Evolutionary conservation across 2,113 vertebrate species (phyloP), one percentile per base, ranked within the genome.

Genomic region (Oryzias curvinotus): DNA sequence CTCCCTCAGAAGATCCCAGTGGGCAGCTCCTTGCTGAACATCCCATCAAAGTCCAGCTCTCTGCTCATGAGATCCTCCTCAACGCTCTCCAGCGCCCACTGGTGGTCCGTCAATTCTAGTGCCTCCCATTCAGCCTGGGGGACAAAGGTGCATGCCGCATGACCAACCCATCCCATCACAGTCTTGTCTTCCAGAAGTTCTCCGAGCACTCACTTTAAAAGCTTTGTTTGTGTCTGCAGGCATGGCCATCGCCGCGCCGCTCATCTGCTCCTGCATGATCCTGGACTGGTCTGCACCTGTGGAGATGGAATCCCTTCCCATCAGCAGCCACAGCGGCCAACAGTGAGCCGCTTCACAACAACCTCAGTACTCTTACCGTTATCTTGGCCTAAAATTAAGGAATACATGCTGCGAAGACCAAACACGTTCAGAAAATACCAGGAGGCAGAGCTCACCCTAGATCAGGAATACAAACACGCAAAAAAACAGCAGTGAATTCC

Each of bases 371-470:
- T 55, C 43, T 85, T 94, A 99, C 97, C 97, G 72, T 99, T 99
- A 80, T 99, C 97, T 87, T 99, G 97, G 78, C 97, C 97, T 61
- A 99, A 90, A 76, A 99, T 98, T 70, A 99, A 91, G 1, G 96
- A 98, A 74, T 99, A 99, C 93, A 99, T 98, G 93, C 97, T 99
- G 82, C 97, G 90, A 69, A 99, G 94, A 82, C 97, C 97, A 93
- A 99, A 99, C 14, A 99, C 97, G 73, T 99, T 99, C 73, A 99
- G 91, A 84, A 99, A 99, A 86, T 99, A 99, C 97, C 97, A 99
- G 16, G 97, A 99, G 36, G 97, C 97, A 65, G 97, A 99, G 86
- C 97, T 99, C 74, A 99, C 96, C 96, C 97, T 99, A 49, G 36
- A 78, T 43, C 44, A 65, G 7, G 44, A 58, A 78, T 6, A 30